Evolutionary conservation across 2,888 invertebrate species (phyloP), one percentile per base, ranked within the genome.

Genomic region (Luperina nickerlii): DNA sequence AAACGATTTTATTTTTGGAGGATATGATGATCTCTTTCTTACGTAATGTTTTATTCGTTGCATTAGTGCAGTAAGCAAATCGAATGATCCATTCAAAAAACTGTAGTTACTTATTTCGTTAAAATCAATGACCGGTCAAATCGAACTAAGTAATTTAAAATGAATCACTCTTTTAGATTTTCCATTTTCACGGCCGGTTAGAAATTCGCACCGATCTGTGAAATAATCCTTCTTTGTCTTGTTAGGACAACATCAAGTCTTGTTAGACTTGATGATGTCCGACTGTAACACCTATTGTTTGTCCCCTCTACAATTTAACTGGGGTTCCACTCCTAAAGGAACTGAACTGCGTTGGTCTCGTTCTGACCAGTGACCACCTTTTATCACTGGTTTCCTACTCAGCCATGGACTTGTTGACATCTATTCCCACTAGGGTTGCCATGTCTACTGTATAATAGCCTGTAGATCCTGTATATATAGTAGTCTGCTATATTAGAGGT

Each of bases 1-100:
- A 76, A 76, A 69, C 63, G 20, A 38, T 69, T 75, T 82, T 81
- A 76, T 83, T 81, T 83, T 83, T 48, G 68, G 57, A 76, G 38
- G 15, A 76, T 20, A 45, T 32, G 24, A 45, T 32, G 8, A 11
- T 38, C 15, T n/a, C 13, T 32, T 24, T 42, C 24, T 20, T 54
- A 32, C 0, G 0, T 18, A 70, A 54, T 38, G 18, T 70, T 32
- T 32, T 32, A 54, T 32, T 51, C 11, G n/a, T 60, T 69, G 60
- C 24, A 65, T 65, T 81, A 48, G 9, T 48, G 20, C 9, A 42
- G 11, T 24, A n/a, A 24, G n/a, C 2, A 63, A 63, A 63, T 54
- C 15, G 20, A 63, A 38, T 54, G n/a, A 71, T 81, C 2, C 20
- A 15, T 65, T 79, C 51, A 32, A n/a, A 18, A 32, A 2, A 71